Evolutionary conservation across 2,888 invertebrate genomes (phyloP).

Genomic region (Mesochorus sp.): DNA sequence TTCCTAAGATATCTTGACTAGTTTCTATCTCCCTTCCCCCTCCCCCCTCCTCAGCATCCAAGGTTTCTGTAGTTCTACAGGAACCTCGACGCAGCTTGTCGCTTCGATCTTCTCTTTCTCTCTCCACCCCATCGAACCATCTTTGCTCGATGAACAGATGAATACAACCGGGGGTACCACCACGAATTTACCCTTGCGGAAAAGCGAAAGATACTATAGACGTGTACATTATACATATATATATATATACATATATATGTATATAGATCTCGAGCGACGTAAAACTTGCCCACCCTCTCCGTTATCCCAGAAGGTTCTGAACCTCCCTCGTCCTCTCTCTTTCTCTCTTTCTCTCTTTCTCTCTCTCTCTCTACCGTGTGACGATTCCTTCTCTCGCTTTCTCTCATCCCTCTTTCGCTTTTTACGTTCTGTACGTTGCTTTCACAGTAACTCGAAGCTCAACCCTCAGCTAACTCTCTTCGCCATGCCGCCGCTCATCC

Average conservation of each 20-base stretch:
- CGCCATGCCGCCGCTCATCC: conserved; percentile 65
- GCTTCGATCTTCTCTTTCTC: conserved; percentile 8
- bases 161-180: conserved; percentile 39
- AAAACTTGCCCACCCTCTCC: conserved; percentile 69
- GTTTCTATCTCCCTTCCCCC: conserved; percentile 13
- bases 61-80: conserved; percentile 17
- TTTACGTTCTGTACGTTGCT: background rate
- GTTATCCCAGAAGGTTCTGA: conserved; percentile 35
- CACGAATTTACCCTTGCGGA: conserved; percentile 60
- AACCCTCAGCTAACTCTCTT: conserved; percentile 48
- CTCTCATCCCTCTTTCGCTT: background rate
- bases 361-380: background rate
- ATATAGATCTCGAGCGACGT: conserved; percentile 76
- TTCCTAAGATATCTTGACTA: conserved; percentile 74
- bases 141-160: conserved; percentile 38
- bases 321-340: conserved; percentile 22
- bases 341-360: background rate
- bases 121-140: conserved; percentile 16
- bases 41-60: conserved; percentile 21
- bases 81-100: conserved; percentile 45
- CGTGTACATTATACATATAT: conserved; percentile 68
- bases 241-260: too few species aligned
- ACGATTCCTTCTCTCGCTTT: conserved; percentile 9
- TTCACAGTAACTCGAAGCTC: conserved; percentile 29
- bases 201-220: conserved; percentile 60